phyloP scores from a whole-genome alignment of 1,140 invertebrate species.

The fruit fly (Drosophila melanogaster) region DNA sequence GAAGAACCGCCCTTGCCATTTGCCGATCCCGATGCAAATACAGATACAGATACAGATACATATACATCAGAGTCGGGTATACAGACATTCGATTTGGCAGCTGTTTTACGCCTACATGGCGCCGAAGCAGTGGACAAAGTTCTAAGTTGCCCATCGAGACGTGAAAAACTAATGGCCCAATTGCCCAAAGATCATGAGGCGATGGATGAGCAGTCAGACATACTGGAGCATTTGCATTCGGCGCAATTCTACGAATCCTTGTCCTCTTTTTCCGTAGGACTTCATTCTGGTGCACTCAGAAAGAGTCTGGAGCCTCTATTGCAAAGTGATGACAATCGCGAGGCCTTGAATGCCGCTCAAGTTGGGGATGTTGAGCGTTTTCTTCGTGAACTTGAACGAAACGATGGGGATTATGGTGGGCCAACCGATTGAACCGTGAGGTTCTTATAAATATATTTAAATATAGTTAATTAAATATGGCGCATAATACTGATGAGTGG shows the following conservation, averaged over 20 bases:
- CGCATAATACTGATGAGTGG: too few species aligned
- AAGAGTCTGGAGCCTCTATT: constrained; percentile 97
- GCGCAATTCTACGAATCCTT: constrained; percentile 96
- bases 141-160: background rate
- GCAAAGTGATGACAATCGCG: constrained; percentile 92
- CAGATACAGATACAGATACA: too few species aligned
- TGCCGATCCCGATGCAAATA: background rate
- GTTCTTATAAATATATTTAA: constrained; percentile 36
- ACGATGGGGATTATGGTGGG: background rate
- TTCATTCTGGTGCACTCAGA: constrained; percentile 96
- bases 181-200: constrained; percentile 2
- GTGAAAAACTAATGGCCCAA: background rate
- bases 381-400: constrained; percentile 84
- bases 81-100: background rate
- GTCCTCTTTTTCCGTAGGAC: constrained; percentile 95
- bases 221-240: constrained; percentile 89
- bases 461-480: constrained; percentile 4
- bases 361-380: constrained; percentile 95
- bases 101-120: background rate
- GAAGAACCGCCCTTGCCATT: background rate
- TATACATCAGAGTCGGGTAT: too few species aligned
- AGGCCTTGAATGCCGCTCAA: constrained; percentile 94
- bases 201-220: background rate
- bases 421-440: constrained; percentile 11
- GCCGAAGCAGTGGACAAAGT: background rate